A percentile compares a stretch with the other conserved stretches of the same genome.
phyloP scores from a whole-genome alignment of 2,113 vertebrate species.

The Nothobranchius furzeri region DNA sequence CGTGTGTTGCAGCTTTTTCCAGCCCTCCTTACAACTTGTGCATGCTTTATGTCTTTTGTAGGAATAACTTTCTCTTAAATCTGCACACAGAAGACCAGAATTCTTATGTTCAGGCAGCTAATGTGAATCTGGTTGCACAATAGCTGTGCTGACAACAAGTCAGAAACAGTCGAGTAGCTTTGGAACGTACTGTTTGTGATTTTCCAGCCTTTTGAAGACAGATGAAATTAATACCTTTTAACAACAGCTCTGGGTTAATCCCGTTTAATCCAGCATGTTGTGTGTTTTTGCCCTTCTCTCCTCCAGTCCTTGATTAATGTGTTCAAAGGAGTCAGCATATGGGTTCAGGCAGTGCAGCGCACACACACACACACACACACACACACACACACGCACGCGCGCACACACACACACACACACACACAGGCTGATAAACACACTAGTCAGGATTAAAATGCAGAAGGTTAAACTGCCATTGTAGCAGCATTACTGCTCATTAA shows the following conservation, averaged over 20 bases:
- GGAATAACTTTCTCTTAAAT: conserved; percentile 10
- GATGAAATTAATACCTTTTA: conserved; percentile 56
- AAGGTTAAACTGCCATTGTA: conserved; percentile 58
- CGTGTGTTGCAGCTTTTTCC: conserved; percentile 2
- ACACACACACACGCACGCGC: not conserved
- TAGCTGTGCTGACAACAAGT: too few relatives aligned
- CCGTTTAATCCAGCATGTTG: conserved; percentile 52
- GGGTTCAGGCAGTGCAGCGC: conserved; percentile 35
- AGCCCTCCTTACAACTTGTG: conserved; percentile 4
- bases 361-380: too few relatives aligned
- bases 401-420: conserved; percentile 35
- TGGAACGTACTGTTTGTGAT: conserved; percentile 25
- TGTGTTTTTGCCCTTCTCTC: conserved; percentile 10
- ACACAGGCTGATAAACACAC: conserved; percentile 33
- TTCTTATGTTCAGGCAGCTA: not conserved
- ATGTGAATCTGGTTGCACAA: not conserved
- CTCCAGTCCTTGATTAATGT: conserved; percentile 69
- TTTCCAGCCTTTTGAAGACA: conserved; percentile 36
- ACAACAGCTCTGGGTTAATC: conserved; percentile 58
- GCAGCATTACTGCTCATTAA: conserved; percentile 69
- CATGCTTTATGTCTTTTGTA: not conserved
- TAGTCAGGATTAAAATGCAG: conserved; percentile 63
- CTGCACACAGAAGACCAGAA: conserved; percentile 19
- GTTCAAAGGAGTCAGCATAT: conserved; percentile 69
- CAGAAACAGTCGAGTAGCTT: conserved; percentile 12